Evolutionary conservation across 2,888 invertebrate species (phyloP).

Genomic region (Heliconius hortense): DNA sequence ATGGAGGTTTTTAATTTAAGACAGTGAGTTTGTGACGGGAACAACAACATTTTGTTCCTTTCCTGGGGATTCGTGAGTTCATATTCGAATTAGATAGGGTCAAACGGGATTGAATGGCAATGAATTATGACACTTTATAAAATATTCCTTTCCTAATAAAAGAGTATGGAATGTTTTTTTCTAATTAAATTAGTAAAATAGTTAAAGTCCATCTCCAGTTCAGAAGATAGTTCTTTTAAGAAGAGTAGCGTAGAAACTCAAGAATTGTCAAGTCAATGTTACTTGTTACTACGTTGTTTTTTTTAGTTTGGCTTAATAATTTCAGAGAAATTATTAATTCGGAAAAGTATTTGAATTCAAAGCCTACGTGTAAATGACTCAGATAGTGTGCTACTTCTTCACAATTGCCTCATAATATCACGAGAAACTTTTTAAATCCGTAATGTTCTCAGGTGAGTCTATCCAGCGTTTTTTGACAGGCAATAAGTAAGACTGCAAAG

Average conservation of each 20-base stretch:
- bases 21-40: not conserved
- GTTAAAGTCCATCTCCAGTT: not conserved
- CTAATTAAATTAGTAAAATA: too few relatives aligned
- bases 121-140: too few relatives aligned
- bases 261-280: not conserved
- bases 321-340: too few relatives aligned
- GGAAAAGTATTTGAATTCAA: not conserved
- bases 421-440: constrained; percentile 20
- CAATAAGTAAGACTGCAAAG: constrained; percentile 41
- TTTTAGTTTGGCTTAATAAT: too few relatives aligned
- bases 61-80: too few relatives aligned
- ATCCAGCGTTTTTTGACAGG: constrained; percentile 40
- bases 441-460: constrained; percentile 22
- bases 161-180: too few relatives aligned
- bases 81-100: too few relatives aligned
- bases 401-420: not conserved
- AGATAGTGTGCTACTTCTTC: not conserved
- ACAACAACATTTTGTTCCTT: not conserved
- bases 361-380: not conserved
- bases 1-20: constrained; percentile 40
- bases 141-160: too few relatives aligned
- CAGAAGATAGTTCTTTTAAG: not conserved
- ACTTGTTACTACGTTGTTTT: too few relatives aligned
- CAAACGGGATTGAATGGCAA: too few relatives aligned
- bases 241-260: not conserved